phyloP scores from a whole-genome alignment of 2,113 vertebrate genomes.

The Mesocricetus auratus region DNA sequence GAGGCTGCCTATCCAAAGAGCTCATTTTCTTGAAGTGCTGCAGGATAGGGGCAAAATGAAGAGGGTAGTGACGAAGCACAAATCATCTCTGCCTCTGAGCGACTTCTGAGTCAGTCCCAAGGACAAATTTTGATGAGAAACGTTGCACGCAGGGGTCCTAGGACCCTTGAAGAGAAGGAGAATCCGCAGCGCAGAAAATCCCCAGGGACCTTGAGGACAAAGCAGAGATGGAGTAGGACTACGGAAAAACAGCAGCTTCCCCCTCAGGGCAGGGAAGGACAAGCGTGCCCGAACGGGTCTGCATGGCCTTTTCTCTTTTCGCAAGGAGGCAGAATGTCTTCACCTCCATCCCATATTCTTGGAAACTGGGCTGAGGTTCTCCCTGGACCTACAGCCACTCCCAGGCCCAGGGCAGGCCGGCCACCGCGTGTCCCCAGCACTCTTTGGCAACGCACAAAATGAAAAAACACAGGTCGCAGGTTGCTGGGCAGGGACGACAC shows the following conservation, averaged over 20 bases:
- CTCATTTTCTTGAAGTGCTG: conserved; percentile 71
- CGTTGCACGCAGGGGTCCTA: neutral
- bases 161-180: neutral
- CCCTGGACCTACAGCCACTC: neutral
- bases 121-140: conserved; percentile 52
- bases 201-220: neutral
- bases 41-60: conserved; percentile 66
- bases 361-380: neutral
- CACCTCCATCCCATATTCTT: fast-evolving
- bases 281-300: neutral
- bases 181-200: neutral
- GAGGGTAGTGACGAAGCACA: conserved; percentile 49
- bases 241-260: fast-evolving
- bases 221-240: neutral
- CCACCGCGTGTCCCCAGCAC: neutral
- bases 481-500: neutral
- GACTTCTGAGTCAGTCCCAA: neutral
- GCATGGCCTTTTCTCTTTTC: neutral
- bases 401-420: neutral
- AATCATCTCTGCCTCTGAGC: conserved; percentile 32
- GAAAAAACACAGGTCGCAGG: neutral
- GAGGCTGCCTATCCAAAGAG: conserved; percentile 54
- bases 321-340: neutral
- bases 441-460: neutral
- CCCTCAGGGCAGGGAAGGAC: neutral